Evolutionary conservation across 2,888 invertebrate species (phyloP), one percentile per base, ranked within the genome.

Genomic region (Lasioglossum pauxillum): DNA sequence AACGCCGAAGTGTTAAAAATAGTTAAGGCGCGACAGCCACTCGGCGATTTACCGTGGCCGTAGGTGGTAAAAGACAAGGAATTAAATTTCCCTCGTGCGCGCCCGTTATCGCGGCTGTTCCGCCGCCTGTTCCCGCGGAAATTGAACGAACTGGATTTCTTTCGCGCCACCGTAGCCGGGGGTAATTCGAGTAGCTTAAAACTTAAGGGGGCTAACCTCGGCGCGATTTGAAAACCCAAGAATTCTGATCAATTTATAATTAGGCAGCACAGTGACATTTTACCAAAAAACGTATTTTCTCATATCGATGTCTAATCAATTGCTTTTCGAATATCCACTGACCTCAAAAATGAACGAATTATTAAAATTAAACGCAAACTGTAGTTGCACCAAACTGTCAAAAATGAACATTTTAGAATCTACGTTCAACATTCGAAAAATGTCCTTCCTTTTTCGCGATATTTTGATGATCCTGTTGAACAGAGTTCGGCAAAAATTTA

Each of bases 1-100:
- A 85, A 79, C 74, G 53, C 46, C 78, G 74, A 49, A 64, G 83
- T 76, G 78, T 57, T 78, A 82, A 85, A 85, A 82, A 85, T 85
- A 82, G 76, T 82, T 79, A 75, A 81, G 82, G 49, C 53, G 64
- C 27, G 64, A 31, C 64, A 31, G 49, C 57, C 57, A 35, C 78
- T 35, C 31, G 41, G 1, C 53, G 78, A 81, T 81, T 76, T 81
- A 81, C 76, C 44, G 31, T 46, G 76, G 46, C 46, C 72, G 60
- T 57, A 46, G 57, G 72, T 72, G 81, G 81, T 72, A 60, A 81
- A 76, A 72, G 82, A 82, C 82, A 82, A 79, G 78, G 44, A 82
- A 82, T 82, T 78, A 75, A 82, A 82, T 82, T 75, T 53, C 57
- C 74, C 69, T 23, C 41, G n/a, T 14, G 46, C 46, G 46, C 46